Conservation (phyloP, 2,797 vertebrate species). For the Gymnothorax javanicus region DNA sequence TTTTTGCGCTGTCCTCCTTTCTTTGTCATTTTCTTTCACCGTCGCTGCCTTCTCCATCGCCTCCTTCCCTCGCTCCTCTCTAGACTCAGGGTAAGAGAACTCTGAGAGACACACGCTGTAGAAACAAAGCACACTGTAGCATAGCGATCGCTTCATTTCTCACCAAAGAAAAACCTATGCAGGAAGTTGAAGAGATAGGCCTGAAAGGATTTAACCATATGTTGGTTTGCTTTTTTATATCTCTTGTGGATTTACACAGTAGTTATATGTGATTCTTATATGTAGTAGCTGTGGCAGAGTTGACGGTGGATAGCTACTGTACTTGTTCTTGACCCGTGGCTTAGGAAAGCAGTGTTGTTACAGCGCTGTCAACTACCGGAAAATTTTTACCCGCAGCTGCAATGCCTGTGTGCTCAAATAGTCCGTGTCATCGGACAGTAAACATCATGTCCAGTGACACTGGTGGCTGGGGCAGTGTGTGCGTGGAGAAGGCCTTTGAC, state of each 20-base stretch:
- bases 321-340: constrained; percentile 53
- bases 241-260: not conserved
- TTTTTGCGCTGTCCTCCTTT: constrained; percentile 36
- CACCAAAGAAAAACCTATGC: constrained; percentile 68
- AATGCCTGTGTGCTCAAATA: not conserved
- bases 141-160: constrained; percentile 71
- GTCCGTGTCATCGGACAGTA: not conserved
- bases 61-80: constrained; percentile 37
- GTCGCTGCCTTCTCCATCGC: constrained; percentile 37
- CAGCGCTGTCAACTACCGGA: not conserved
- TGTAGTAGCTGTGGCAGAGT: constrained; percentile 35
- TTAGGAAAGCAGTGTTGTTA: not conserved
- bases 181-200: constrained; percentile 67
- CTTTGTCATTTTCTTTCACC: constrained; percentile 25
- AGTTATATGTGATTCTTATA: constrained; percentile 38
- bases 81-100: constrained; percentile 57
- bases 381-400: not conserved
- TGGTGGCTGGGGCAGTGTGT: not conserved
- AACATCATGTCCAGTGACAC: not conserved
- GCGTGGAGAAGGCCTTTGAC: constrained; percentile 3
- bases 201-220: constrained; percentile 67
- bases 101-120: constrained; percentile 13
- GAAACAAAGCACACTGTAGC: constrained; percentile 62
- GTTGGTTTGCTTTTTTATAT: constrained; percentile 52
- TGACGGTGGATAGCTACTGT: constrained; percentile 36